Percentiles rank a stretch among this genome's conserved stretches.
phyloP scores from a whole-genome alignment of 1,140 invertebrate species.

The Camponotus vicinus region DNA sequence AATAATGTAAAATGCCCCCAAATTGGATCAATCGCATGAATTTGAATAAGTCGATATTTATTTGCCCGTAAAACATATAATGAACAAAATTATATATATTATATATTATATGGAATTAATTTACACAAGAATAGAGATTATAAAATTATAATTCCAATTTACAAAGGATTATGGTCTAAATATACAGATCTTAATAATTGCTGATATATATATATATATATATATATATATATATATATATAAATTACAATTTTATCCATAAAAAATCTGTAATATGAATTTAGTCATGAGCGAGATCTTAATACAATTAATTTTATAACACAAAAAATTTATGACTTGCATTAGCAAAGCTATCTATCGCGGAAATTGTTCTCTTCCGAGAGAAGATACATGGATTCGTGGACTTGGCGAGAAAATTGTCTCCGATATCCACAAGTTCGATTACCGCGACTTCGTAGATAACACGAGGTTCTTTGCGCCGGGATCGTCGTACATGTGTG shows the following conservation, averaged over 20 bases:
- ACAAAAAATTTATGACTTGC: slow-evolving; percentile 10
- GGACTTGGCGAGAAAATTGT: slow-evolving; percentile 58
- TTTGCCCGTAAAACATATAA: not conserved
- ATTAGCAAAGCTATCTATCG: slow-evolving; percentile 6
- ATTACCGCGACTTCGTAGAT: slow-evolving; percentile 28
- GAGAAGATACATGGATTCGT: not conserved
- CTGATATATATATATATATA: no score
- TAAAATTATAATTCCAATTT: not conserved
- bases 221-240: no score
- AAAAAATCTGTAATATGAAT: not conserved
- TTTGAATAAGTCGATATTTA: not conserved
- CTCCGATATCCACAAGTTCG: slow-evolving; percentile 46
- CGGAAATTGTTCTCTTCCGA: not conserved
- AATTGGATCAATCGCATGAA: not conserved
- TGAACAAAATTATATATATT: slow-evolving; percentile 12
- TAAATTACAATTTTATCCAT: not conserved
- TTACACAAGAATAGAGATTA: not conserved
- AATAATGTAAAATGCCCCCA: not conserved
- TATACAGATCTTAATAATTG: not conserved
- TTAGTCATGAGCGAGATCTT: not conserved
- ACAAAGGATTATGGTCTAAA: not conserved
- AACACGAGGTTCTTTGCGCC: slow-evolving; percentile 28
- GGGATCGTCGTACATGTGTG: not conserved
- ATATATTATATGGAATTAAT: not conserved
- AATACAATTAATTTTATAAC: not conserved